Base-by-base conservation (phyloP, 2,113 vertebrate genomes). In the Osmerus eperlanus region DNA sequence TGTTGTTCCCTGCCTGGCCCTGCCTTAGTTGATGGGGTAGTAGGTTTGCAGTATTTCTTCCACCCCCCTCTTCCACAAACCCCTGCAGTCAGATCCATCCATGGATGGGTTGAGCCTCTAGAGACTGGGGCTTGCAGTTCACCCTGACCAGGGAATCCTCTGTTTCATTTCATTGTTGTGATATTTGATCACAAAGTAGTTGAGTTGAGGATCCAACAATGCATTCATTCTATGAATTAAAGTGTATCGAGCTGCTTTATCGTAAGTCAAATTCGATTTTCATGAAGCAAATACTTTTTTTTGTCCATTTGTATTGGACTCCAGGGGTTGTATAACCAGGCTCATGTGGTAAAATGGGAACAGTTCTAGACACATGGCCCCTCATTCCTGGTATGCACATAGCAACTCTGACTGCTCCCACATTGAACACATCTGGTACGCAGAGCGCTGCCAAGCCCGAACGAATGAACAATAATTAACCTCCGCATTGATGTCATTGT, bases 351-450 rank as follows among this genome's bases (percentile, higher is more conserved):
- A 67, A 67, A 23, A 62, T 65, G 75, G 83, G 73, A 80, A 66
- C 66, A 41, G 14, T 78, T 75, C 72, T 29, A 74, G 70, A 53
- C 66, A 68, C 53, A 67, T 32, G 68, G 74, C 66, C 6, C 72
- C 83, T 83, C 77, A 64, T 80, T 84, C 70, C 75, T 72, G 73
- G 25, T 75, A 68, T 73, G 74, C 77, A 75, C 67, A 56, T 68
- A 65, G 54, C 71, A 21, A 36, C 71, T 78, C 70, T 59, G 82
- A 76, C 79, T 71, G 80, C 68, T 75, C 65, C 69, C 87, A 86
- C 79, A 71, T 76, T 83, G 80, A 81, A 82, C 78, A 70, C 81
- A 91, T 87, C 77, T 88, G 86, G 78, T 71, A 16, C 65, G 64
- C 62, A 62, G 68, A 68, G 72, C 11, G 51, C 61, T 77, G 84